A percentile compares a stretch with the other conserved stretches of the same genome.
These are phyloP conservation scores for Ceratitis capitata DNA, from an alignment of 1,140 invertebrate species.

Conservation along the genomic window DNA sequence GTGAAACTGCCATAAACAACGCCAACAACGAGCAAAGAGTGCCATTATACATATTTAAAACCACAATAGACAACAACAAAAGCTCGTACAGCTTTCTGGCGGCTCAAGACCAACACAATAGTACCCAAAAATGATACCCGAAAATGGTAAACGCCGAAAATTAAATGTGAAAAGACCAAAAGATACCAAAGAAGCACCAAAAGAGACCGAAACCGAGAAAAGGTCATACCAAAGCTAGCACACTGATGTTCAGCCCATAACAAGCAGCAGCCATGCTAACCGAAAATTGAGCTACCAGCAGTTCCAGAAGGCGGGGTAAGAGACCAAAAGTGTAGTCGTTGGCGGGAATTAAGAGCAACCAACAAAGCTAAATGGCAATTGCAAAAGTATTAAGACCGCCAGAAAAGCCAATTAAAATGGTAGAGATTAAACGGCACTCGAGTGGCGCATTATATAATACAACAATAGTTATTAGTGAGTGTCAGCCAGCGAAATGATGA, in stretches of 20 bases:
- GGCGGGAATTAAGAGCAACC: too few species aligned
- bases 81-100: background rate
- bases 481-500: slow-evolving; percentile 9
- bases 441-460: slow-evolving; percentile 14
- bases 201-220: background rate
- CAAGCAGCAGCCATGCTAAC: background rate
- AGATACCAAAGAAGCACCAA: too few species aligned
- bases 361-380: too few species aligned
- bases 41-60: background rate
- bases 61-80: background rate
- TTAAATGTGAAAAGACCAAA: too few species aligned
- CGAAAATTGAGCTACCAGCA: background rate
- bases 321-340: background rate
- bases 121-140: background rate
- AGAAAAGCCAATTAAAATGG: slow-evolving; percentile 12
- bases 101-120: background rate
- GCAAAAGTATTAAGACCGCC: background rate
- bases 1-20: background rate
- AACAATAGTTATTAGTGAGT: slow-evolving; percentile 21
- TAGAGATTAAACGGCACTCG: slow-evolving; percentile 30
- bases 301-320: background rate
- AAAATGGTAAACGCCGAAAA: background rate
- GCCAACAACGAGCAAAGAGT: background rate
- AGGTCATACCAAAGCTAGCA: background rate
- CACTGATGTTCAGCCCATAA: background rate